Base-by-base conservation (phyloP, 2,797 vertebrate species). In the Megaceryle alcyon region DNA sequence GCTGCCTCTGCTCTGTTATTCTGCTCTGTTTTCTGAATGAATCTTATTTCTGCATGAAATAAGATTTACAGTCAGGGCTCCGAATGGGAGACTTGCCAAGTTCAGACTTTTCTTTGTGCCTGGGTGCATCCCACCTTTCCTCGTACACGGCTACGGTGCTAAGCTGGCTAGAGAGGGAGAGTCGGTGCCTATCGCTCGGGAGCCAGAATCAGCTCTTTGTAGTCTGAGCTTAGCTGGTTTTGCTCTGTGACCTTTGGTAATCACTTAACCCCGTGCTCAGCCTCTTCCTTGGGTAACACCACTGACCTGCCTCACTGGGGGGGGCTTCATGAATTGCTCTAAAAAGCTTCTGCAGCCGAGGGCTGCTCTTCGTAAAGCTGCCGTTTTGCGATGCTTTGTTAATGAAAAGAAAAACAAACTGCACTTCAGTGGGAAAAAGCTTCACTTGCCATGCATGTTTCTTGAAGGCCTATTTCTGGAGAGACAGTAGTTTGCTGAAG, bases 391-490 rank as follows among this genome's bases (percentile, higher is more conserved):
- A 5, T 57, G 68, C 90, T 92, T 84, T 82, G 53, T 81, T 89
- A 68, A 92, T 46, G 33, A 77, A 72, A 48, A 37, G 18, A 21
- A 21, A 28, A 21, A 21, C 31, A 71, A 54, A 2, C 17, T 49
- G 4, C 9, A 14, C 75, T 39, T 44, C 65, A 86, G 57, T 3
- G 39, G 70, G 82, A 70, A 35, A 53, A 64, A 73, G 54, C 94
- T 97, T 98, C 95, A 98, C 94, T 75, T 73, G 93, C 95, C 96
- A 93, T 79, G 86, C 97, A 60, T 98, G 88, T 98, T 94, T 98
- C 97, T 98, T 69, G 78, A 98, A 99, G 99, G 97, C 99, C 86
- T 99, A 99, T 98, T 99, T 99, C 98, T 99, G 98, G 99, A 98
- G 99, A 71, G 99, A 99, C 86, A 98, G 98, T 97, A 99, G 99